Evolutionary conservation across 2,888 invertebrate species (phyloP).

Genomic region (Scaptomyza tumidula): DNA sequence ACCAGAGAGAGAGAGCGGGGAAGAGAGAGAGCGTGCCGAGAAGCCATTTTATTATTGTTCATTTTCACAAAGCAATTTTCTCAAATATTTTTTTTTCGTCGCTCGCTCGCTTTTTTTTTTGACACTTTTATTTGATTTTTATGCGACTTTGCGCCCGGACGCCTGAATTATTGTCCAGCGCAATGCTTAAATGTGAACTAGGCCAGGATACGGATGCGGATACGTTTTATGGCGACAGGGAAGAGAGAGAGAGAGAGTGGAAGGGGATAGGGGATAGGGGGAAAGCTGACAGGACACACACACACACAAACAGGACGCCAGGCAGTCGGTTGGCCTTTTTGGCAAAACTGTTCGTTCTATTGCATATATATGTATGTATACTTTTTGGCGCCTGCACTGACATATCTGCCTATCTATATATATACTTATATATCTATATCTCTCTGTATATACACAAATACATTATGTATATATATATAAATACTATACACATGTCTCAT

Average conservation of each 20-base stretch:
- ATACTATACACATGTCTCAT: constrained; percentile 2
- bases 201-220: constrained; percentile 61
- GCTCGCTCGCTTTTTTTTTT: constrained; percentile 32
- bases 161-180: constrained; percentile 71
- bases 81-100: constrained; percentile 4
- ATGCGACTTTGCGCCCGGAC: constrained; percentile 59
- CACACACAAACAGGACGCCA: constrained; percentile 36
- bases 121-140: constrained; percentile 76
- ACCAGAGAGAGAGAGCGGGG: background rate
- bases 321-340: constrained; percentile 56
- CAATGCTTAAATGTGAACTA: constrained; percentile 72
- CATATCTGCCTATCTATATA: constrained; percentile 23
- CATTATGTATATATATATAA: background rate
- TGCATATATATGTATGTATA: constrained; percentile 27
- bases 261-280: constrained; percentile 1
- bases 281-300: too few relatives aligned
- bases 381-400: constrained; percentile 52
- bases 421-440: background rate
- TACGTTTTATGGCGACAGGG: constrained; percentile 17
- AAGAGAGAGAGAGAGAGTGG: background rate
- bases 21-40: constrained; percentile 1
- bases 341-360: constrained; percentile 53
- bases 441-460: background rate
- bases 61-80: constrained; percentile 44
- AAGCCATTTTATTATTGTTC: constrained; percentile 52